phyloP scores from a whole-genome alignment of 2,888 invertebrate species.

The Fissipunctia ypsillon region DNA sequence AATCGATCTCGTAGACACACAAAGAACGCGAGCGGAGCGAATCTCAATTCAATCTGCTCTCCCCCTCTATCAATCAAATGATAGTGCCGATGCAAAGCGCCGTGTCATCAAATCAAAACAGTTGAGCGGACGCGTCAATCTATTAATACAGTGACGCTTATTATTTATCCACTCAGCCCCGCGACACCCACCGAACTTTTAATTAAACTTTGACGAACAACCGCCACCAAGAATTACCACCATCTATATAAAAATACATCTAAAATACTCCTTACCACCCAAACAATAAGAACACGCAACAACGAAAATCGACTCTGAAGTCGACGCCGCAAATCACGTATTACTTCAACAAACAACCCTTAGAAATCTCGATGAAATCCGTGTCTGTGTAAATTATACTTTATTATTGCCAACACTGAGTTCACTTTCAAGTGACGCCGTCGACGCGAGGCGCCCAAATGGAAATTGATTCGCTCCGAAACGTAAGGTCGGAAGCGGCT shows the following conservation, averaged over 20 bases:
- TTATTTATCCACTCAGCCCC: conserved; percentile 57
- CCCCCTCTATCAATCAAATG: conserved; percentile 62
- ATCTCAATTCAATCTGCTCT: conserved; percentile 57
- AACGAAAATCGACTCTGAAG: conserved; percentile 78
- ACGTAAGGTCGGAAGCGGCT: conserved; percentile 81
- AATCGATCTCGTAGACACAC: conserved; percentile 47
- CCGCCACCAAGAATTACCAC: conserved; percentile 57
- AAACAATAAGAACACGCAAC: conserved; percentile 67
- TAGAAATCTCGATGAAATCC: conserved; percentile 77
- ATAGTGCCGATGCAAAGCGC: conserved; percentile 55
- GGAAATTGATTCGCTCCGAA: conserved; percentile 87
- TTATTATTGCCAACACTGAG: conserved; percentile 74
- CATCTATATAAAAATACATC: conserved; percentile 68
- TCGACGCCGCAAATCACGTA: conserved; percentile 86
- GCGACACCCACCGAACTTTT: conserved; percentile 73
- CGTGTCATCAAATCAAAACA: conserved; percentile 66
- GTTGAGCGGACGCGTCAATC: conserved; percentile 54
- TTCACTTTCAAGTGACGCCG: conserved; percentile 72
- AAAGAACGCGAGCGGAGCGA: conserved; percentile 55
- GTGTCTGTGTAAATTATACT: conserved; percentile 78
- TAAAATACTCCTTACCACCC: conserved; percentile 71
- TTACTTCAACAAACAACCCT: conserved; percentile 86
- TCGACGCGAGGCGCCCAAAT: conserved; percentile 77
- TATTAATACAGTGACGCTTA: conserved; percentile 63
- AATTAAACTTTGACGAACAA: conserved; percentile 82